Base-by-base conservation (phyloP, 2,797 vertebrate genomes). In the Ctenosaura bakeri region DNA sequence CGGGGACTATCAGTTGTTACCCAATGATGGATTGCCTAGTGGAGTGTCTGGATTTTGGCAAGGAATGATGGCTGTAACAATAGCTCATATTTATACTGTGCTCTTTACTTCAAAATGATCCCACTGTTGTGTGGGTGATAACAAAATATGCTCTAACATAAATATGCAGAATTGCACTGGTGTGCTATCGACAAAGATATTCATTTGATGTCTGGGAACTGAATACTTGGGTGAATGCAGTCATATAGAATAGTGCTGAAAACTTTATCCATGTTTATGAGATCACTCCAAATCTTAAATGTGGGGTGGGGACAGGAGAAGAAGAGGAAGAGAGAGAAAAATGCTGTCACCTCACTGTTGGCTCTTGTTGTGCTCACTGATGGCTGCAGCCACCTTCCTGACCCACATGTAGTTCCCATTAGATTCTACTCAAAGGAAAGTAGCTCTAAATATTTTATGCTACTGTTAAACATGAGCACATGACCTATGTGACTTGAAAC, bases 21-120 rank as follows among this genome's bases (percentile, higher is more conserved):
- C 38, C 46, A 84, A 59, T 92, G 90, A 90, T 64, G 24, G 64
- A 90, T 92, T 92, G 93, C 87, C 83, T 89, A 64, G 32, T 84
- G 90, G 71, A 86, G 89, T 69, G 46, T 54, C 92, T 91, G 86
- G 52, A 78, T 92, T 92, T 88, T 29, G 88, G 84, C 71, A 91
- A 90, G 81, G 29, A n/a, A 74, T 85, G 88, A 74, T 73, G 29
- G 56, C 74, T 50, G 9, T 80, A 91, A n/a, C 16, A 66, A 62
- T 26, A 62, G 22, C 35, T 87, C 46, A 79, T 1, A 35, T 77
- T 73, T 73, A 29, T 7, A 4, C 0, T 9, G 20, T 35, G 69
- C 1, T 80, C 86, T 77, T 89, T 64, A 89, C 62, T 83, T 86
- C 52, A 62, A 24, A 83, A 92, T 77, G 86, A 87, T 77, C 77